A percentile compares a stretch with the other conserved stretches of the same genome.
These are phyloP conservation scores for Scolopax rusticola DNA, from an alignment of 2,797 vertebrate species.

Conservation along the genomic window DNA sequence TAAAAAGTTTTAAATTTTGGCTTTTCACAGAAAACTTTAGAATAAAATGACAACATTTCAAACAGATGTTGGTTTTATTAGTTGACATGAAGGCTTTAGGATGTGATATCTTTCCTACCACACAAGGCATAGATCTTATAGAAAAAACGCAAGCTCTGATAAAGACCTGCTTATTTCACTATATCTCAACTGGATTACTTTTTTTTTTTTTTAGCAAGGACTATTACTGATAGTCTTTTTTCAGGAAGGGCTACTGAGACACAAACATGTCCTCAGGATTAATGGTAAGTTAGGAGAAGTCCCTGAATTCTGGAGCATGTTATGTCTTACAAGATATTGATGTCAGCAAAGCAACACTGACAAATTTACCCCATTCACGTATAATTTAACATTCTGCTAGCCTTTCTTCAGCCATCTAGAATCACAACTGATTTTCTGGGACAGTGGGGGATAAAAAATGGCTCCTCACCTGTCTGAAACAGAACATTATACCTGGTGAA, in stretches of 20 bases:
- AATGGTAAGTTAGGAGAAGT: background rate
- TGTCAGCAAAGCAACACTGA: background rate
- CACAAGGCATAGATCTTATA: background rate
- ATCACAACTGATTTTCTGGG: background rate
- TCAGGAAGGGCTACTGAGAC: background rate
- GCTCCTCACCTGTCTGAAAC: background rate
- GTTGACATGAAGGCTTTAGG: background rate
- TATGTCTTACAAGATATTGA: background rate
- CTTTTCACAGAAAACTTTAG: background rate
- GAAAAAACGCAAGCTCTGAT: background rate
- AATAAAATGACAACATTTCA: background rate
- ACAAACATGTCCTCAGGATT: background rate
- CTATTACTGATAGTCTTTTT: background rate
- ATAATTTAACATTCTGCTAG: background rate
- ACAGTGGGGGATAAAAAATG: background rate
- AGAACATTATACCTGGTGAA: background rate
- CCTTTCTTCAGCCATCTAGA: background rate
- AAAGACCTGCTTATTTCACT: background rate
- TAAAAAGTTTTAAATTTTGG: background rate
- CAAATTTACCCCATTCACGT: background rate
- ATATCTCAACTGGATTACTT: background rate
- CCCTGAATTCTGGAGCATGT: background rate
- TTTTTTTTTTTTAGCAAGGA: background rate
- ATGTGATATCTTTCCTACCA: background rate
- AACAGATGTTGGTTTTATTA: background rate